Base-by-base conservation (phyloP, 2,113 vertebrate species). In the Corynorhinus townsendii region DNA sequence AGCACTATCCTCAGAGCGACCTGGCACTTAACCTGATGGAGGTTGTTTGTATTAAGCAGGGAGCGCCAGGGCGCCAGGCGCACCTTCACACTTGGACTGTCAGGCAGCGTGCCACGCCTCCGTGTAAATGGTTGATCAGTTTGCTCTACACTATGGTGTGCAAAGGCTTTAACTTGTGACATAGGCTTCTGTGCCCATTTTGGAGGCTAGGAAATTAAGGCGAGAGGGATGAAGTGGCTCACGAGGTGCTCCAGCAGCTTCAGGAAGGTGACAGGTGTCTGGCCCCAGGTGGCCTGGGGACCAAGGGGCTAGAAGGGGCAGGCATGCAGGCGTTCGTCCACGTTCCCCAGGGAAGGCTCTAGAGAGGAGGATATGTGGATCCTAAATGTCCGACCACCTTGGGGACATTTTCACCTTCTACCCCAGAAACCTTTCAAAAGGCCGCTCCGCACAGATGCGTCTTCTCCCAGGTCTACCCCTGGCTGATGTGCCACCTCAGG, bases 181-280 rank as follows among this genome's bases (percentile, higher is more conserved):
- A 1, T 22, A 43, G n/a, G 33, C 33, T 24, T 33, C 2, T 56
- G 35, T 28, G 26, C 68, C 26, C 30, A 4, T 79, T 82, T 45
- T 92, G 17, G 43, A 94, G 69, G 83, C 54, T 11, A 77, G 62
- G 35, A 89, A 47, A 77, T 86, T 35, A 79, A 92, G 35, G 47
- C 16, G 33, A 56, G 71, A 38, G 85, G 28, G 11, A 3, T 75
- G 40, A 30, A 43, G 12, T 22, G 88, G n/a, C 38, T 91, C 38
- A 4, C 22, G n/a, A 22, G n/a, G 40, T 52, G 66, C 16, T 64
- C 11, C 33, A 33, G 47, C 24, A 33, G 33, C 52, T 83, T 43
- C 69, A 40, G 73, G 73, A 52, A 89, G n/a, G 22, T 62, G 40
- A 52, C 2, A 52, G 26, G 43, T n/a, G 30, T 90, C 73, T 59